Evolutionary conservation across 1,140 invertebrate species (phyloP).

Genomic region (Oncopeltus fasciatus): DNA sequence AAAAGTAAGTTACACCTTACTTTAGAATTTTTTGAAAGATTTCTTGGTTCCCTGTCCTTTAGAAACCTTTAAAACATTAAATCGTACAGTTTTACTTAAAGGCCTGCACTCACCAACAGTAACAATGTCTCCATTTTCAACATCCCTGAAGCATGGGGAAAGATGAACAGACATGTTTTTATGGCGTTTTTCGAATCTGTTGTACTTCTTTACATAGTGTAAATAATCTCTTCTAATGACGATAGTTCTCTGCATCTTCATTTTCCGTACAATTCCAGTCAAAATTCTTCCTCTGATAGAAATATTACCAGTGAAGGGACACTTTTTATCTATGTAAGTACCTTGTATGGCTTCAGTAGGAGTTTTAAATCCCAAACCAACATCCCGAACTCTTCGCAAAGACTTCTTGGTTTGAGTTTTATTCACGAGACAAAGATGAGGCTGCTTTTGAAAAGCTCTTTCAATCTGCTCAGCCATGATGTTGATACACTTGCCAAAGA

Average conservation of each 20-base stretch:
- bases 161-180: slow-evolving; percentile 98
- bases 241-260: slow-evolving; percentile 98
- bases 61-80: slow-evolving; percentile 96
- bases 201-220: slow-evolving; percentile 96
- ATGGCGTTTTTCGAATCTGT: slow-evolving; percentile 97
- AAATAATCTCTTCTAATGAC: slow-evolving; percentile 96
- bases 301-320: slow-evolving; percentile 97
- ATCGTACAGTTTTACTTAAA: slow-evolving; percentile 94
- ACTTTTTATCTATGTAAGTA: slow-evolving; percentile 99
- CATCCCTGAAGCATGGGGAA: slow-evolving; percentile 99
- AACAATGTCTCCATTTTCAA: slow-evolving; percentile 88
- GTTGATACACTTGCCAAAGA: neutral
- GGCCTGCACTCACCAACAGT: slow-evolving; percentile 98
- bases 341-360: slow-evolving; percentile 95
- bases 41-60: slow-evolving; percentile 92
- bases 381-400: slow-evolving; percentile 75
- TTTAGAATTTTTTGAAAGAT: slow-evolving; percentile 78
- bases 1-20: neutral
- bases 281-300: slow-evolving; percentile 94
- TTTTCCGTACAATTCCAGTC: slow-evolving; percentile 89
- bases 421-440: slow-evolving; percentile 86
- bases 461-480: slow-evolving; percentile 46
- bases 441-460: slow-evolving; percentile 91
- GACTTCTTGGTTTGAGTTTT: slow-evolving; percentile 59
- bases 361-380: slow-evolving; percentile 97